Base-by-base conservation (phyloP, 37 sponge, comb jelly and placozoan genomes). In the Petrosia ficiformis region DNA sequence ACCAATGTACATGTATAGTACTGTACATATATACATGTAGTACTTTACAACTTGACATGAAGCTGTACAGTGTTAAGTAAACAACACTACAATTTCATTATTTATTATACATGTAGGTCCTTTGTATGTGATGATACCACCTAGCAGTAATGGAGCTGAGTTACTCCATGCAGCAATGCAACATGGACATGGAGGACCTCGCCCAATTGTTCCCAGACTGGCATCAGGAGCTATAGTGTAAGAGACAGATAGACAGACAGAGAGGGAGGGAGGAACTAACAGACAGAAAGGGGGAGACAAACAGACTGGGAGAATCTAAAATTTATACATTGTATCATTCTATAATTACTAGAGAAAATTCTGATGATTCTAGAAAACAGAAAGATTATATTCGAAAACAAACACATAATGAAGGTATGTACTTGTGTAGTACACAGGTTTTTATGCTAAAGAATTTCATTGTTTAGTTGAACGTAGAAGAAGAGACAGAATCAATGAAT, bases 401-500 rank as follows among this genome's bases (percentile, higher is more conserved):
- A 0, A 82, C 90, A 42, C 90, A 90, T 70, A 90, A 90, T 72
- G 90, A 89, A 83, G 90, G 90, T 84, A 41, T 21, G 69, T 42
- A 30, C 21, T 24, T 48, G 10, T 1, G 31, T 25, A 25, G 29
- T 25, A 3, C 25, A 4, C 63, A 22, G 30, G 19, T 64, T 24
- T 22, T 6, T 22, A 22, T 11, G 11, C 33, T 11, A 30, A 24
- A 8, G 10, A 24, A 11, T 30, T 25, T 64, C 19, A 11, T 10
- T 11, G 10, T 10, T 19, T 42, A 96, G 93, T 96, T 63, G 96
- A 96, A 78, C 56, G 96, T 2, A 64, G 96, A 8, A 39, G 96
- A 41, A 75, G 96, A 43, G 96, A 96, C 61, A 77, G 90, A 39
- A 96, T 96, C 75, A 96, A 96, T 77, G 84, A 80, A 54, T 75